A percentile compares a stretch with the other conserved stretches of the same genome.
These are phyloP conservation scores for Zhuqinia jingwanae DNA, from an alignment of 2,888 invertebrate genomes.

Conservation along the genomic window DNA sequence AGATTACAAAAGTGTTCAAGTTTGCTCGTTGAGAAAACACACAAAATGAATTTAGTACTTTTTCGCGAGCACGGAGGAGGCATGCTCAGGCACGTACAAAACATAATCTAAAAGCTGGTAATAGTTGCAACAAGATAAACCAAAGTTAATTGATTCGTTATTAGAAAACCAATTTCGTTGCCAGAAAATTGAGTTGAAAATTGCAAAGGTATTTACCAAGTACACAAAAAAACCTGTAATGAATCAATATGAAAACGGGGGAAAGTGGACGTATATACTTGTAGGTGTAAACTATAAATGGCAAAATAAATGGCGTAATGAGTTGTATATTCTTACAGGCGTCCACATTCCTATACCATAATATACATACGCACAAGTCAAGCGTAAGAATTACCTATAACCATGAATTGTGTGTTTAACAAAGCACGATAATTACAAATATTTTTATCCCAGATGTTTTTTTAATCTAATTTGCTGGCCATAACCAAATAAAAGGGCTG, in stretches of 20 bases:
- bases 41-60: neutral
- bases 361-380: no score
- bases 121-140: conserved; percentile 61
- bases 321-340: neutral
- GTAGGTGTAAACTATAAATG: neutral
- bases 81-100: conserved; percentile 26
- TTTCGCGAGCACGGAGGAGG: neutral
- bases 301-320: neutral
- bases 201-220: conserved; percentile 12
- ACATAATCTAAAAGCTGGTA: conserved; percentile 42
- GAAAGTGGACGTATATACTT: no score
- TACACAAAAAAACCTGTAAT: conserved; percentile 17
- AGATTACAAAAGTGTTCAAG: neutral
- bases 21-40: neutral
- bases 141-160: conserved; percentile 70
- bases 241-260: conserved; percentile 8
- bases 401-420: neutral
- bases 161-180: conserved; percentile 57
- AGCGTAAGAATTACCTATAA: no score
- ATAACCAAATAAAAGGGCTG: no score
- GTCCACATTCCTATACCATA: no score
- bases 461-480: no score
- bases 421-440: neutral
- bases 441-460: no score
- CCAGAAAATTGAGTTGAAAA: conserved; percentile 52